Base-by-base conservation (phyloP, 2,888 invertebrate species). In the Tineola bisselliella region DNA sequence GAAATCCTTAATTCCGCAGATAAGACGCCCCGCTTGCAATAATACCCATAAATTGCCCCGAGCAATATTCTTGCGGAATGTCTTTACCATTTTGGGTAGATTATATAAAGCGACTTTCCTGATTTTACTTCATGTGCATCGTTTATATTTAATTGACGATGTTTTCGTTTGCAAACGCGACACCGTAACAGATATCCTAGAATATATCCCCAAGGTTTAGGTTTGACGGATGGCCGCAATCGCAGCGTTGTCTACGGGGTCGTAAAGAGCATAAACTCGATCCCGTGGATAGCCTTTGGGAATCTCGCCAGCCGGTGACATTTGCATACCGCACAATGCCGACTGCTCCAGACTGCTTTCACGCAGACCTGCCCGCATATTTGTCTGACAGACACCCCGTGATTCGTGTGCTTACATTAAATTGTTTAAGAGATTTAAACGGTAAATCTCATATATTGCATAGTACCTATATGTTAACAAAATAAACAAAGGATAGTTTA, bases 1-100 rank as follows among this genome's bases (percentile, higher is more conserved):
- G 84, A 87, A 86, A 84, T 84, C 81, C 82, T 81, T 86, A 81
- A 83, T 83, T 83, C 81, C 72, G 74, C 66, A 83, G 86, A 84
- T 84, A 84, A 82, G 79, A 71, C 62, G 59, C 61, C 78, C 70
- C 70, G 70, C 73, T 66, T 48, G 62, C 59, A 61, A 61, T 59
- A 71, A 69, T 69, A 63, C 65, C 70, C 68, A 77, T 83, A 83
- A 80, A 80, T 77, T 79, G 81, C 79, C 79, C 69, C 66, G 52
- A 65, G 74, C 75, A 73, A 79, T 79, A 80, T 75, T 71, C 69
- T 68, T 68, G 62, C 30, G 48, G 30, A 31, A 60, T 48, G 60
- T 60, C 60, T 44, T 43, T 60, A 19, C 48, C 60, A 13, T 60
- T 30, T 60, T 8, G 13, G 44, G 60, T 8, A 17, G 48, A 48